Evolutionary conservation across 2,797 vertebrate species (phyloP), one percentile per base, ranked within the genome.

Genomic region (Varecia variegata): DNA sequence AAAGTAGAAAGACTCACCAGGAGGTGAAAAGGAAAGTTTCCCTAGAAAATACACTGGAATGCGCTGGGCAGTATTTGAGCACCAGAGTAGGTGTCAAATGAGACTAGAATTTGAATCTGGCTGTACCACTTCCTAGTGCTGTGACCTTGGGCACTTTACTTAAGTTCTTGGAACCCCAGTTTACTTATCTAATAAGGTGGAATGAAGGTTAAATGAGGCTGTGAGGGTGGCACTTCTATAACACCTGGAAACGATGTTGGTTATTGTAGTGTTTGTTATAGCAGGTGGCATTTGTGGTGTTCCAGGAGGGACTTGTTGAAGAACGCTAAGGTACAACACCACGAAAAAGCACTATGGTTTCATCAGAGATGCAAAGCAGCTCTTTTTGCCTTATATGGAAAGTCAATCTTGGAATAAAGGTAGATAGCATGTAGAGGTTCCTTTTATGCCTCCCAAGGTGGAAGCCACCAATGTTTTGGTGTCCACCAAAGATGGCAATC

Each of bases 91-190:
- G 32, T 47, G 13, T 73, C 54, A 40, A 54, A 15, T 2, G 27
- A 71, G 80, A 94, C 43, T 18, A 52, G 88, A 76, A 68, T 79
- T 43, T 89, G 82, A 95, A 86, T 80, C 52, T 76, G 88, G 30
- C 81, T 35, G 35, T n/a, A 9, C 32, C 17, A 62, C 56, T 90
- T 88, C 54, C 30, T 47, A 10, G 43, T 2, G 5, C 7, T 3
- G 52, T 43, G 68, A 65, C 11, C 18, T 40, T 25, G 12, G 65
- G 21, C n/a, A 45, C 18, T 32, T 56, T 18, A 11, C 30, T 45
- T 3, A 14, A 79, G 35, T 50, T 47, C 82, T 77, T 5, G 14
- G 56, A 82, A 32, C 5, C 25, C 21, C 35, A 1, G 7, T 80
- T 52, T 88, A 77, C 47, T 94, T 92, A 30, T 35, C 47, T 84